Evolutionary conservation across 2,113 vertebrate species (phyloP), one percentile per base, ranked within the genome.

Genomic region (Stigmatopora nigra): DNA sequence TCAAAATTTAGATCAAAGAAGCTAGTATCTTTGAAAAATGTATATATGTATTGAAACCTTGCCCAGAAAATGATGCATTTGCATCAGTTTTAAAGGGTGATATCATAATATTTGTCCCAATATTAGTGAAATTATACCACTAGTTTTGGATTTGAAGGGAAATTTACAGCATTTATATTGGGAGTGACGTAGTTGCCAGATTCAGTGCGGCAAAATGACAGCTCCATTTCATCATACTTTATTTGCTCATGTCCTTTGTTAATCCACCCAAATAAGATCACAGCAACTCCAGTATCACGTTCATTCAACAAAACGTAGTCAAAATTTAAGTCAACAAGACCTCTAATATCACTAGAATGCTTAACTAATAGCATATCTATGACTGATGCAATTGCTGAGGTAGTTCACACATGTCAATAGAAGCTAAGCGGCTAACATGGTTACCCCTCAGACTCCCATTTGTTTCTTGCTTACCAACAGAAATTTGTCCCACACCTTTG

Each of bases 381-480:
- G 71, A 70, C 68, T 84, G 83, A 84, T 71, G 83, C 83, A 83
- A 83, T 63, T 52, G 8, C 7, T n/a, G 0, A 13, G 46, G 46
- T 16, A 48, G 0, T 3, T 1, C 61, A 72, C 78, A 73, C 74
- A 72, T 71, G 75, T 71, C 58, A 46, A 0, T 1, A 19, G 47
- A 7, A 45, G 63, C 62, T 64, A 45, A 4, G n/a, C 10, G n/a
- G 31, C 19, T 14, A 65, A 65, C 75, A 47, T 55, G 12, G 14
- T 3, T 41, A 20, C 38, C 62, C 31, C 14, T 4, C 60, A 48
- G 1, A 31, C 61, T 17, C 0, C 0, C 17, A 36, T 31, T 15
- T 0, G 4, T 11, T 49, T 66, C 7, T 47, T n/a, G n/a, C 87
- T 89, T 85, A 91, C 89, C 77, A n/a, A 89, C 76, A 1, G 88